Evolutionary conservation across 92 coral and sea anemone species (phyloP), one percentile per base, ranked within the genome.

Genomic region (Umimayanthus chanpuru): DNA sequence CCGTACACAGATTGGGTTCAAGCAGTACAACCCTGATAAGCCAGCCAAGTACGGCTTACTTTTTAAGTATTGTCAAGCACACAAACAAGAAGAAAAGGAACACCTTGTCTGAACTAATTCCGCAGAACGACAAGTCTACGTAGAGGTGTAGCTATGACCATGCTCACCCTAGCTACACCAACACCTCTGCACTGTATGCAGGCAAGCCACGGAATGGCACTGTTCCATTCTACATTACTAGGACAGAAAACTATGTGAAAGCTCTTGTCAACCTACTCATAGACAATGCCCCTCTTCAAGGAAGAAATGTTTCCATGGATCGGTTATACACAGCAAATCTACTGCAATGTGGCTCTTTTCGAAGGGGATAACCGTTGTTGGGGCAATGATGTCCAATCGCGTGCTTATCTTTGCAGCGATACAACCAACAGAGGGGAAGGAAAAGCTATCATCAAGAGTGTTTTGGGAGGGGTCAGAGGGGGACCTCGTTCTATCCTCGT

Each of bases 31-130:
- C n/a, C 65, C 65, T 6, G 71, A 82, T 49, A 82, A 82, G 38
- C 86, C 86, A 26, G 71, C 41, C 9, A 82, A 82, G 72, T 82
- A 82, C 23, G 86, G 80, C 65, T 6, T 82, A 15, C 66, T 56
- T 20, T 56, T 56, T 23, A 56, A 64, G 39, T 1, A 80, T 80
- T 44, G 64, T 80, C 65, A 56, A 20, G 56, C 28, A 56, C 9
- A 82, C 87, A 1, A 82, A 82, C 53, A 82, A 44, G 58, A 82
- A 64, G 61, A 82, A 66, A 56, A 66, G 56, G 26, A 76, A 43
- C 29, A 76, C 61, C 9, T 43, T 43, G 3, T 20, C 61, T 43
- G 81, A 76, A 41, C 18, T 32, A 32, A 32, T 43, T 70, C 38
- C 16, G 4, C 81, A 43, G 58, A 76, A 76, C 58, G 32, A 76